These are phyloP conservation scores for Plutella xylostella DNA, from an alignment of 2,888 invertebrate species.

Conservation along the genomic window DNA sequence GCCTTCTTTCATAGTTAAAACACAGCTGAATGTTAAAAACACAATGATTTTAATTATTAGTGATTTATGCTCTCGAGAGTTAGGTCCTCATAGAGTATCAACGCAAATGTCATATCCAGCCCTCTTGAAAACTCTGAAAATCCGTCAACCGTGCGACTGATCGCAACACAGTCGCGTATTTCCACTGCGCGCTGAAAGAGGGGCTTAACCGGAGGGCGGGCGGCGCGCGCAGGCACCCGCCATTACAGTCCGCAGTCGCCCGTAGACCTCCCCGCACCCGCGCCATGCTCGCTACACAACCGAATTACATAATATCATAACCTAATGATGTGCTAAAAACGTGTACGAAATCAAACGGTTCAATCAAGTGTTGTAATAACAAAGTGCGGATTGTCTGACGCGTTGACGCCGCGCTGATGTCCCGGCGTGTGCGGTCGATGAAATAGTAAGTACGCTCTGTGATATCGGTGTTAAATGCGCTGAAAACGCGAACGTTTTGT, in stretches of 20 bases:
- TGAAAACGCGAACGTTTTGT: not conserved
- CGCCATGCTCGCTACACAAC: conserved; percentile 36
- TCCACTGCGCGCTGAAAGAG: too few species aligned
- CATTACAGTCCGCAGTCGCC: conserved; percentile 62
- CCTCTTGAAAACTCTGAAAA: too few species aligned
- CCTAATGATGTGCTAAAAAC: not conserved
- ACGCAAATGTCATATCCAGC: too few species aligned
- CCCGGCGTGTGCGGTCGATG: conserved; percentile 1
- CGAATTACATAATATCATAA: not conserved
- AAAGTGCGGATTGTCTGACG: not conserved
- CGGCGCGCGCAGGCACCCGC: conserved; percentile 59
- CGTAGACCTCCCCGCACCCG: conserved; percentile 41
- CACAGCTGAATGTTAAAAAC: too few species aligned
- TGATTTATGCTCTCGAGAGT: too few species aligned
- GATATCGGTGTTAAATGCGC: not conserved
- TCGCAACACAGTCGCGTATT: too few species aligned
- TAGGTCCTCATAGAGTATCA: too few species aligned
- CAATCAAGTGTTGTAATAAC: not conserved
- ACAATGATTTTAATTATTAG: too few species aligned
- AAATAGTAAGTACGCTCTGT: conserved; percentile 1
- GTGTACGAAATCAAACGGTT: not conserved
- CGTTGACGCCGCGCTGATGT: too few species aligned
- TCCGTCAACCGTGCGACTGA: too few species aligned
- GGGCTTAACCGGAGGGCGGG: conserved; percentile 48
- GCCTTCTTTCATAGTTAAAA: too few species aligned